Evolutionary conservation across 2,888 invertebrate species (phyloP).

Genomic region (Nineta flava): DNA sequence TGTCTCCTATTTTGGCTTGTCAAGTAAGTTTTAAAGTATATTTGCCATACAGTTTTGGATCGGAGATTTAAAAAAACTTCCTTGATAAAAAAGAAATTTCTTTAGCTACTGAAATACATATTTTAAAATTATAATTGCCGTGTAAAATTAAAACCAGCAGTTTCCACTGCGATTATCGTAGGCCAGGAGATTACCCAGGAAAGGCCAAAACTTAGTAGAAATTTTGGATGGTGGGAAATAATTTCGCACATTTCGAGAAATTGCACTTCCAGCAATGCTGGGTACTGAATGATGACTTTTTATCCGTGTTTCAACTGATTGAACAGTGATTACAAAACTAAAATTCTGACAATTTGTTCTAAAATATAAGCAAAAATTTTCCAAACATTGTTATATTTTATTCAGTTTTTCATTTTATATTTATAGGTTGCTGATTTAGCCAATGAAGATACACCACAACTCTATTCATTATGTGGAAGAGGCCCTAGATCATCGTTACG

Average conservation of each 20-base stretch:
- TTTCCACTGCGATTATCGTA: no score
- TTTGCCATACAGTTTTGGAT: no score
- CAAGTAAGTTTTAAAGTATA: conserved; percentile 32
- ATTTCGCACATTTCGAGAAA: no score
- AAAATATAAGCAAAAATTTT: neutral
- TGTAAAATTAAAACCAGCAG: no score
- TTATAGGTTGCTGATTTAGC: conserved; percentile 75
- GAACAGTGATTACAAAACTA: neutral
- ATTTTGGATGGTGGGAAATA: no score
- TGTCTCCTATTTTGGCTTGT: conserved; percentile 75
- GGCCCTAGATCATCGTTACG: conserved; percentile 88
- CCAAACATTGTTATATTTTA: neutral
- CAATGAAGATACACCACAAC: conserved; percentile 96
- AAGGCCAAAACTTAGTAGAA: no score
- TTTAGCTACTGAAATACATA: neutral
- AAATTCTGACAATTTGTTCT: neutral
- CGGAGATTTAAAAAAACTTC: neutral
- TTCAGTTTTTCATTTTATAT: neutral
- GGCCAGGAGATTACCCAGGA: no score
- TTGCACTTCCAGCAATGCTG: no score
- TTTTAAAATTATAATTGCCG: no score
- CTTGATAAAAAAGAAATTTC: neutral
- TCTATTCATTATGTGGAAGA: conserved; percentile 90
- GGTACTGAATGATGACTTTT: neutral
- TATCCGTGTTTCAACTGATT: conserved; percentile 3